Conservation (phyloP, 2,797 vertebrate species). For the Oreochromis mossambicus region DNA sequence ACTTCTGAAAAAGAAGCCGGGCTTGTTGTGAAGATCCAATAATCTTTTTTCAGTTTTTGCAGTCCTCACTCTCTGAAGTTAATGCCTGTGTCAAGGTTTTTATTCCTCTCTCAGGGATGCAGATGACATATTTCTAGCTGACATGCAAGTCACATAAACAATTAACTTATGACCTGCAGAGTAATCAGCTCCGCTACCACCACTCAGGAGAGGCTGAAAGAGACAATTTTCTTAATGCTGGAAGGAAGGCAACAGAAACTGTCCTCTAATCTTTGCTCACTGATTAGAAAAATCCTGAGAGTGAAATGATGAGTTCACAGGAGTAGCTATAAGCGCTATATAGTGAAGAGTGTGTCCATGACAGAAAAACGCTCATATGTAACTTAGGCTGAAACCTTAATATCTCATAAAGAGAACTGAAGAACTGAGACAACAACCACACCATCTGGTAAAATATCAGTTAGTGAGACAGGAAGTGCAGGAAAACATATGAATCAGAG, state of each 20-base stretch:
- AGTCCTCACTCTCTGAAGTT: background rate
- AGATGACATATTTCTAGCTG: constrained; percentile 32
- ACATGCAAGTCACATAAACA: constrained; percentile 53
- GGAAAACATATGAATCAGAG: background rate
- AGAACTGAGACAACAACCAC: background rate
- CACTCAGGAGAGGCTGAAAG: constrained; percentile 22
- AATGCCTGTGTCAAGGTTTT: constrained; percentile 7
- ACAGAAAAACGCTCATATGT: constrained; percentile 3
- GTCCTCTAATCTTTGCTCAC: constrained; percentile 28
- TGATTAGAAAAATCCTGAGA: constrained; percentile 33
- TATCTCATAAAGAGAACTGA: background rate
- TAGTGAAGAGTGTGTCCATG: background rate
- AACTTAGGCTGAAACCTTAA: constrained; percentile 1
- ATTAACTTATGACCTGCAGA: constrained; percentile 61
- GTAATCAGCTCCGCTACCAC: constrained; percentile 26
- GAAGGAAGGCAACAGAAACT: background rate
- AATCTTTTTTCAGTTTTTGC: background rate
- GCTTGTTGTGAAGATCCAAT: constrained; percentile 8
- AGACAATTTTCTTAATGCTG: constrained; percentile 25
- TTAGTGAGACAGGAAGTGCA: background rate
- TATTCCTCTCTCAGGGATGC: constrained; percentile 10
- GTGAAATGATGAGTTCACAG: constrained; percentile 20
- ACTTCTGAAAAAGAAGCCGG: background rate
- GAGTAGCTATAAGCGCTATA: constrained; percentile 9
- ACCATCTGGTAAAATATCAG: background rate